These are phyloP conservation scores for Pelodiscus sinensis DNA, from an alignment of 2,113 vertebrate species.

Conservation along the genomic window DNA sequence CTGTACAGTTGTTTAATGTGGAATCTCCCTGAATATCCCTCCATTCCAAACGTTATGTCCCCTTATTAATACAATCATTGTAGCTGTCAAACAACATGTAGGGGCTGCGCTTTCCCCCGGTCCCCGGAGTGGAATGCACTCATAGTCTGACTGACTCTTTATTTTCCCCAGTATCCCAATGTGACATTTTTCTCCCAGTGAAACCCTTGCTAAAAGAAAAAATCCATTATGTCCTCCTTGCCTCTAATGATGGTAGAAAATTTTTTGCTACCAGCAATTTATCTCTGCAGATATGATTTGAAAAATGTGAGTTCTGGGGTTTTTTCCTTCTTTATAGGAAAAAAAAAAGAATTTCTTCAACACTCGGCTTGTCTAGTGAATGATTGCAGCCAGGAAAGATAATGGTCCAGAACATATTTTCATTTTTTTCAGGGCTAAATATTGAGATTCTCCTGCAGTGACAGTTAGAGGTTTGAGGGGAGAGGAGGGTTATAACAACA, in stretches of 20 bases:
- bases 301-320: not conserved
- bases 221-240: not conserved
- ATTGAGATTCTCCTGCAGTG: slow-evolving; percentile 25
- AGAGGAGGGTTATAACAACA: not conserved
- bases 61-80: not conserved
- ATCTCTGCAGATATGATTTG: slow-evolving; percentile 6
- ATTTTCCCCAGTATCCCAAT: not conserved
- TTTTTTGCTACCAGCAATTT: slow-evolving; percentile 12
- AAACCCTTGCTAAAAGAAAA: not conserved
- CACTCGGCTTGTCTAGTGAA: slow-evolving; percentile 23
- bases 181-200: slow-evolving; percentile 34
- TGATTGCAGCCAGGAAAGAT: slow-evolving; percentile 29
- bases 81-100: not conserved
- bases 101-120: not conserved
- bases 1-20: not conserved
- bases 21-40: not conserved
- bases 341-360: not conserved
- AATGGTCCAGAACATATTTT: slow-evolving; percentile 59
- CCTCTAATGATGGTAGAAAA: slow-evolving; percentile 2
- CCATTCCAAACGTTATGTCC: not conserved
- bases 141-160: not conserved
- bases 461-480: not conserved
- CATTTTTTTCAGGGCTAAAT: slow-evolving; percentile 51
- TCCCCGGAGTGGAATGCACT: not conserved
- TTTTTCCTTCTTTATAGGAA: not conserved